A percentile compares a stretch with the other conserved stretches of the same genome.
Evolutionary conservation across 2,888 invertebrate genomes (phyloP).

Genomic region (Clivina fossor): DNA sequence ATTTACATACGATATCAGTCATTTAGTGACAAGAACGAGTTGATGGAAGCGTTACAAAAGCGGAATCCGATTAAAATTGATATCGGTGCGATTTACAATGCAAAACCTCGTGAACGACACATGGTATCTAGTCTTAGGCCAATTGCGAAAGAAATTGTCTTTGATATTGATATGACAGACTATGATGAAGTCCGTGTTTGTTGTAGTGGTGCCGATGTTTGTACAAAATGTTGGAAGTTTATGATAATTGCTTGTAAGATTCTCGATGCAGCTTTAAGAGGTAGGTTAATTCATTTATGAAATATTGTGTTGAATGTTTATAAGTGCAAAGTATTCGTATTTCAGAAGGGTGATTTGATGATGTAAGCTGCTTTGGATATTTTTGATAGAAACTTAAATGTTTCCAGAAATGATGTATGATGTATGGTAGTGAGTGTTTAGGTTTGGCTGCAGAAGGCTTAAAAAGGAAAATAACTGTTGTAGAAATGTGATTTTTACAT

Average conservation of each 20-base stretch:
- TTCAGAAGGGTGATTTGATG: no score
- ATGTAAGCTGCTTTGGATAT: no score
- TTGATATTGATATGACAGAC: constrained; percentile 99
- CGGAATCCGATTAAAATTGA: constrained; percentile 92
- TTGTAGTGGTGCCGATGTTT: constrained; percentile 88
- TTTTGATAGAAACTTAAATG: no score
- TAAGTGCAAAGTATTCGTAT: no score
- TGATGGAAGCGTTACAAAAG: constrained; percentile 77
- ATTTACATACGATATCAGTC: constrained; percentile 90
- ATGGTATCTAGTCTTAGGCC: constrained; percentile 49
- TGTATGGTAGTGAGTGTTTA: no score
- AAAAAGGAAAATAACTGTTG: no score
- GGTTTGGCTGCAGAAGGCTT: no score
- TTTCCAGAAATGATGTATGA: no score
- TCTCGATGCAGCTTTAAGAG: constrained; percentile 79
- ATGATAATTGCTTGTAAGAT: constrained; percentile 93
- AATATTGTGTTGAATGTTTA: constrained; percentile 10
- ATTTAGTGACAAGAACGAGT: constrained; percentile 75
- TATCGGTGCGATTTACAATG: constrained; percentile 87
- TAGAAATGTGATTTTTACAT: no score
- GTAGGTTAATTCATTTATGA: constrained; percentile 54
- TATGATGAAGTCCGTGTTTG: constrained; percentile 96
- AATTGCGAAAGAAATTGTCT: constrained; percentile 83
- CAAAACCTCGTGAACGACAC: constrained; percentile 54
- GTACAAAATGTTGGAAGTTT: constrained; percentile 94